Conservation (phyloP, 2,888 invertebrate species). For the Erpobdella octoculata region DNA sequence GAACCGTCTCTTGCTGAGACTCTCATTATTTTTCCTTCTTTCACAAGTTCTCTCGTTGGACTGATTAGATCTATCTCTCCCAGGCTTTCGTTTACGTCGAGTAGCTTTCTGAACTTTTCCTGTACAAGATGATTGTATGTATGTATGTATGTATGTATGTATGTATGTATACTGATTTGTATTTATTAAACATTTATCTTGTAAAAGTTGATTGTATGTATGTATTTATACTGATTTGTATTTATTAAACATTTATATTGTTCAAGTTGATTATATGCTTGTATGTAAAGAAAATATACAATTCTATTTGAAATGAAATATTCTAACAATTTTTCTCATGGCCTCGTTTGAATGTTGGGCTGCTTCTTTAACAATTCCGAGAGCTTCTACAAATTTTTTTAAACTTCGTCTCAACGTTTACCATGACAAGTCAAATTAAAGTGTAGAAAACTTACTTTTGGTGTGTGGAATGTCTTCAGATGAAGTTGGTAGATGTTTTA, state of each 20-base stretch:
- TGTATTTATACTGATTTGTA: too few species aligned
- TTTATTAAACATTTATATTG: slow-evolving; percentile 59
- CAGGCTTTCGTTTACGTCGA: slow-evolving; percentile 58
- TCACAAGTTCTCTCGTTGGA: slow-evolving; percentile 58
- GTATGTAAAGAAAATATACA: neutral
- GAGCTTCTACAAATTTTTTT: slow-evolving; percentile 48
- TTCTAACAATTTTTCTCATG: slow-evolving; percentile 59
- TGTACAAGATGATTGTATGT: slow-evolving; percentile 35
- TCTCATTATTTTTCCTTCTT: slow-evolving; percentile 56
- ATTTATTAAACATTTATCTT: too few species aligned
- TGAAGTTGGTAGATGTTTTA: slow-evolving; percentile 55
- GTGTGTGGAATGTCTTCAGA: slow-evolving; percentile 56
- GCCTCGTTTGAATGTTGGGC: slow-evolving; percentile 64
- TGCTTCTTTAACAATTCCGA: slow-evolving; percentile 60
- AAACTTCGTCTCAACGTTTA: slow-evolving; percentile 27
- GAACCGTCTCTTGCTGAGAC: slow-evolving; percentile 57
- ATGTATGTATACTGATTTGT: too few species aligned
- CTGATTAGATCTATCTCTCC: slow-evolving; percentile 53
- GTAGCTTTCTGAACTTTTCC: slow-evolving; percentile 61
- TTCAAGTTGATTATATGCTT: neutral
- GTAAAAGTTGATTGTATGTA: slow-evolving; percentile 11
- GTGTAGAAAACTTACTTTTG: slow-evolving; percentile 50
- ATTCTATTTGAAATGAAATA: neutral
- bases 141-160: neutral
- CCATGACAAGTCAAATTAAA: neutral